Conservation (phyloP, 2,888 invertebrate species). For the Unio pictorum region DNA sequence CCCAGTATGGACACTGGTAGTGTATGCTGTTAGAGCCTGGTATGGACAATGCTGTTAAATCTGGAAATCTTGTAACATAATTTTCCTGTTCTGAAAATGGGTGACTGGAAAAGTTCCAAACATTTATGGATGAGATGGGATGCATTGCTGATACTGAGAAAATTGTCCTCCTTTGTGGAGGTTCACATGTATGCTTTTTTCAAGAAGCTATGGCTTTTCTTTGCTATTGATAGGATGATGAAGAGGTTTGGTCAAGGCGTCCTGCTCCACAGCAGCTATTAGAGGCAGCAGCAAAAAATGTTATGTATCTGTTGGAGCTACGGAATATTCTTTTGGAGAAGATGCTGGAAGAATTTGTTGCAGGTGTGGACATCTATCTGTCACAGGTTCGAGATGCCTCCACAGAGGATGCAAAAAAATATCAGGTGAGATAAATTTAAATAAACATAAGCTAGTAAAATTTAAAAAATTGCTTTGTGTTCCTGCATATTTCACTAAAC, state of each 20-base stretch:
- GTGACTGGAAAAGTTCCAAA: too few relatives aligned
- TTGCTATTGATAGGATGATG: slow-evolving; percentile 45
- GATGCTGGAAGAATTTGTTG: slow-evolving; percentile 61
- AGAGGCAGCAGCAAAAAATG: slow-evolving; percentile 52
- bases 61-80: too few relatives aligned
- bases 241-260: slow-evolving; percentile 53
- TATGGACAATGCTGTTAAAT: too few relatives aligned
- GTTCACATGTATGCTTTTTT: too few relatives aligned
- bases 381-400: slow-evolving; percentile 54
- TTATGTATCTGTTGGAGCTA: slow-evolving; percentile 54
- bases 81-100: too few relatives aligned
- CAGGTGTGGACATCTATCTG: slow-evolving; percentile 64
- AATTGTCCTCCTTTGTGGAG: too few relatives aligned
- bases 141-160: too few relatives aligned
- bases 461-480: neutral
- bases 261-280: slow-evolving; percentile 48
- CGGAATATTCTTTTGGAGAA: slow-evolving; percentile 54
- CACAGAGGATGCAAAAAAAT: slow-evolving; percentile 32
- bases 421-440: slow-evolving; percentile 26
- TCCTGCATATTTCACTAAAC: neutral
- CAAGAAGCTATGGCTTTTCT: neutral
- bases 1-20: too few relatives aligned
- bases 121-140: too few relatives aligned
- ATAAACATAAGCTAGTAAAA: neutral
- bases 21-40: too few relatives aligned